Evolutionary conservation across 1,140 invertebrate genomes (phyloP), one percentile per base, ranked within the genome.

Genomic region (Vanessa atalanta): DNA sequence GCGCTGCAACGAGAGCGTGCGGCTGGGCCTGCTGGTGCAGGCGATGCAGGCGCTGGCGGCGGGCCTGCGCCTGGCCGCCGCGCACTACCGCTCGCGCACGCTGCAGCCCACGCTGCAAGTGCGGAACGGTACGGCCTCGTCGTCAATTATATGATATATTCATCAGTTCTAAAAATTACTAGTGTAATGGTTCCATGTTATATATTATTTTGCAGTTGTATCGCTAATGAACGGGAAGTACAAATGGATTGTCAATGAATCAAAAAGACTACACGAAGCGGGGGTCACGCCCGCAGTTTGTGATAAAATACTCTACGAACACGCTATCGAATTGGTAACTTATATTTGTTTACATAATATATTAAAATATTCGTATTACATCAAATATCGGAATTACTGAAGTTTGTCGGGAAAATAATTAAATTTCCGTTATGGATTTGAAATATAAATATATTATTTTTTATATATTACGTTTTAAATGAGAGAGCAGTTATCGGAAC

Each of bases 281-380:
- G 96, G 96, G 80, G 94, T 96, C 47, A 94, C 95, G 63, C 94
- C 95, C 76, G 95, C 97, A 31, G 97, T 97, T 60, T 98, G 98
- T 78, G 98, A 99, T 89, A 98, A 98, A 91, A 97, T 99, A 76
- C 95, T 99, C 14, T 99, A 99, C 88, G 97, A 98, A 86, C 97
- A 99, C 93, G 98, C 98, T 66, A 97, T 99, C 79, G 96, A 99
- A 94, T 97, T 99, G 96, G 98, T 98, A 94, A 94, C 93, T 37
- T 55, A 50, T 50, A 50, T 50, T 50, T 14, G 4, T 15, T n/a
- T 12, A 13, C 47, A 48, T 13, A 13, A 48, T 15, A 15, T 50
- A 15, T 50, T 50, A 50, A 50, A 50, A n/a, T 50, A 50, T 0
- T 50, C 3, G 5, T n/a, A 50, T 0, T 50, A 13, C 48, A 4